Evolutionary conservation across 2,888 invertebrate genomes (phyloP), one percentile per base, ranked within the genome.

Genomic region (Acheta domesticus): DNA sequence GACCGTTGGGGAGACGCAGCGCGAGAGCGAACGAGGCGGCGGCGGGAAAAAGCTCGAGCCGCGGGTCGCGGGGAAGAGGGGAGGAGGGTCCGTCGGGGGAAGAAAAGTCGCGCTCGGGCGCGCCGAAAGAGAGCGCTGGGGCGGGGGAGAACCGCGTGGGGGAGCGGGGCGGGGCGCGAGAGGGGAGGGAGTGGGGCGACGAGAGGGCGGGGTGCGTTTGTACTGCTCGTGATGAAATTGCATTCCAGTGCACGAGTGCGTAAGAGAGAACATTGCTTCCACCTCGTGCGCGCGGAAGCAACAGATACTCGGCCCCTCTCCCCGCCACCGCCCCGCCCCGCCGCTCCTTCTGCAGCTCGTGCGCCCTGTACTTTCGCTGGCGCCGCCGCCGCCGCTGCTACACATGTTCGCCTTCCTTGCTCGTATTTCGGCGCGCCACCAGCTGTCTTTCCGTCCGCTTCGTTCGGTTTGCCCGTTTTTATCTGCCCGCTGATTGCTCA

Each of bases 191-290:
- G 74, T 11, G 75, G 62, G 48, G 21, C 23, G 21, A 49, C 12
- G 77, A 49, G 48, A 75, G 74, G 19, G 49, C 16, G 77, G 79
- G 73, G 48, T 11, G 49, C 19, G 77, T 77, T 80, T 80, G 78
- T 80, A 78, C 75, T 80, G 36, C 36, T 36, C 36, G 36, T 79
- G 80, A 81, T 81, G 81, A 81, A 81, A 81, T 81, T 81, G 81
- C 81, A 81, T 81, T 81, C 81, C 81, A 79, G 80, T 81, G 80
- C 81, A 81, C 77, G 80, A 73, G 80, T 75, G 80, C 79, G 80
- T 78, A 36, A 36, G 74, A 79, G 78, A 76, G 74, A 75, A 23
- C 79, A 79, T 78, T 78, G 74, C 79, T 80, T 80, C 80, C 80
- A 78, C 74, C 78, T 73, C 81, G 77, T 81, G 81, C 74, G 77